Evolutionary conservation across 2,888 invertebrate genomes (phyloP).

Genomic region (Panzeria rudis): DNA sequence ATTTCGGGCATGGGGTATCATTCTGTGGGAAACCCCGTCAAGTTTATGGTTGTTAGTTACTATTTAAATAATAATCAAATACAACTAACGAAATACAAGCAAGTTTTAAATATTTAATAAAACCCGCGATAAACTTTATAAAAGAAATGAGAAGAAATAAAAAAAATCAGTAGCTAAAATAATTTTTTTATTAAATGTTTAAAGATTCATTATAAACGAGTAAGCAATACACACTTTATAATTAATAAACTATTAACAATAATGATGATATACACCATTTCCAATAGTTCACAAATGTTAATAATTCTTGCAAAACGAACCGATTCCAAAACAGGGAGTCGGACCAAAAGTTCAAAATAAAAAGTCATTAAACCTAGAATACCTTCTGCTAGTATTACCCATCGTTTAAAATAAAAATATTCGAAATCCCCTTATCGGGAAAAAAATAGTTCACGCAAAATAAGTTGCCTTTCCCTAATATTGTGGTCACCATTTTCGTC

Average conservation of each 20-base stretch:
- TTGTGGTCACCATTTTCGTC: no score
- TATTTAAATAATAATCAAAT: background rate
- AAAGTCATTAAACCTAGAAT: no score
- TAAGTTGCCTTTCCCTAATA: no score
- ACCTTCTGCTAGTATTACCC: background rate
- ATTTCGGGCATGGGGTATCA: background rate
- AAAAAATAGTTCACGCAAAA: no score
- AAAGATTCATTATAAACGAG: background rate
- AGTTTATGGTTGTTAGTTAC: background rate
- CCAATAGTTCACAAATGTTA: background rate
- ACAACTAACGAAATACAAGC: background rate
- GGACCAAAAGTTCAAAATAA: no score
- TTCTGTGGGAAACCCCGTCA: background rate
- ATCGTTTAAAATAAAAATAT: no score
- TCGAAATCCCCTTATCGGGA: no score
- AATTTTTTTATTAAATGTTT: background rate
- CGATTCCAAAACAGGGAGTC: no score
- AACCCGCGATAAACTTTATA: background rate
- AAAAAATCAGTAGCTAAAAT: background rate
- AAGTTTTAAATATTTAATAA: background rate
- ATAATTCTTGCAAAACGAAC: background rate
- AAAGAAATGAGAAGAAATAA: background rate
- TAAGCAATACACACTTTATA: background rate
- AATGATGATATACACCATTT: background rate
- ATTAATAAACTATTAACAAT: background rate